Evolutionary conservation across 1,140 invertebrate species (phyloP).

Genomic region (Drosophila pseudoananassae): DNA sequence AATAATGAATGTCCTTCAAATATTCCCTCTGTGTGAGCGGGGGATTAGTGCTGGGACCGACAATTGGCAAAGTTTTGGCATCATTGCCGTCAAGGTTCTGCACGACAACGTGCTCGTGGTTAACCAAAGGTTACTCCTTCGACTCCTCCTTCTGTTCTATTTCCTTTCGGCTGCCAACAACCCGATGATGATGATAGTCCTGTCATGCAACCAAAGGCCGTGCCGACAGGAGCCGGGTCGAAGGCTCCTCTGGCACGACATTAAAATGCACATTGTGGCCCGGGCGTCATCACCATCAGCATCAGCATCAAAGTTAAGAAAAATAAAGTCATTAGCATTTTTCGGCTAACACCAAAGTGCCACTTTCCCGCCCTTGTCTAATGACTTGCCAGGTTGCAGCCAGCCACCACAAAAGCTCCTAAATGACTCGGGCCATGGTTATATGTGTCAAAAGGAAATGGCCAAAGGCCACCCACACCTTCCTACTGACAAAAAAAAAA

Average conservation of each 20-base stretch:
- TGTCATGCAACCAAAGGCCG: slow-evolving; percentile 39
- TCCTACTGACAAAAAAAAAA: neutral
- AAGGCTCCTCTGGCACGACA: slow-evolving; percentile 62
- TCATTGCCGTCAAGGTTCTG: slow-evolving; percentile 26
- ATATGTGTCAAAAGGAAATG: slow-evolving; percentile 73
- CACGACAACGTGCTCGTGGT: slow-evolving; percentile 31
- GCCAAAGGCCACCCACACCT: slow-evolving; percentile 35
- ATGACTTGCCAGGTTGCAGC: slow-evolving; percentile 71
- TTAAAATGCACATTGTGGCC: slow-evolving; percentile 77
- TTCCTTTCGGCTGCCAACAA: neutral
- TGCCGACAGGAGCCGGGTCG: slow-evolving; percentile 16
- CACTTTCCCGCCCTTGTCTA: slow-evolving; percentile 28
- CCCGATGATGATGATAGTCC: slow-evolving; percentile 16
- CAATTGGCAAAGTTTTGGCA: slow-evolving; percentile 47
- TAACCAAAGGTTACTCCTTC: slow-evolving; percentile 38
- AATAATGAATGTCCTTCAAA: slow-evolving; percentile 42
- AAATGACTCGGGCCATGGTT: slow-evolving; percentile 59
- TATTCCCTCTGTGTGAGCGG: slow-evolving; percentile 15
- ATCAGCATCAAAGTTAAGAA: slow-evolving; percentile 66
- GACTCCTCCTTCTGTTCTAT: neutral
- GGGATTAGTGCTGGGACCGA: slow-evolving; percentile 29
- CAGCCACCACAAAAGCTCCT: slow-evolving; percentile 48
- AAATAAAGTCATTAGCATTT: slow-evolving; percentile 82
- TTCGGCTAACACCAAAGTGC: slow-evolving; percentile 69
- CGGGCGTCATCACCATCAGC: slow-evolving; percentile 37